Evolutionary conservation across 2,113 vertebrate genomes (phyloP).

Genomic region (Scomber japonicus): DNA sequence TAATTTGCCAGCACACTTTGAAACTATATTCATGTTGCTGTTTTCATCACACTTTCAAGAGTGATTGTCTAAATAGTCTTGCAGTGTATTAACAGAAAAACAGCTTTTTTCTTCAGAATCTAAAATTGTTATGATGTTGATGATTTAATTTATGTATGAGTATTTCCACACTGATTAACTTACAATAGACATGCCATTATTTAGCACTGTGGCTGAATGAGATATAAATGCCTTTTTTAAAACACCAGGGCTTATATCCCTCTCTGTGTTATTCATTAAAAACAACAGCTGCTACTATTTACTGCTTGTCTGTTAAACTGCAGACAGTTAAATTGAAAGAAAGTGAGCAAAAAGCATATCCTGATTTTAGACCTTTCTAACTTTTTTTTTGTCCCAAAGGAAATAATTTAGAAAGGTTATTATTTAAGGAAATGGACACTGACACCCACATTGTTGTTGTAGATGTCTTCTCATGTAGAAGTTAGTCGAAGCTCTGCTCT

Average conservation of each 20-base stretch:
- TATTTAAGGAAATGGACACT: not conserved
- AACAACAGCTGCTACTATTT: constrained; percentile 6
- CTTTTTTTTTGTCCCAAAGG: no score
- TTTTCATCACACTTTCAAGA: not conserved
- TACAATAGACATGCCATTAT: not conserved
- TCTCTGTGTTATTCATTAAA: constrained; percentile 34
- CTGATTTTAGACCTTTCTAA: not conserved
- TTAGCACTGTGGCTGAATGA: not conserved
- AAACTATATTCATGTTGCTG: not conserved
- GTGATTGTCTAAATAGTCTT: not conserved
- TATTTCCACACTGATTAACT: not conserved
- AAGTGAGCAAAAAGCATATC: not conserved
- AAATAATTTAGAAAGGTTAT: no score
- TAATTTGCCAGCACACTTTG: not conserved
- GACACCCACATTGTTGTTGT: not conserved
- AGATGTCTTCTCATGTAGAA: no score
- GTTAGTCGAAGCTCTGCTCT: no score
- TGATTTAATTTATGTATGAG: not conserved
- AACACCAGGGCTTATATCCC: constrained; percentile 12
- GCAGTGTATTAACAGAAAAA: no score
- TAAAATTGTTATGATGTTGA: not conserved
- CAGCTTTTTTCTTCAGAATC: no score
- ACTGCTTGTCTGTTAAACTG: constrained; percentile 19
- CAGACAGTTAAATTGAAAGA: not conserved
- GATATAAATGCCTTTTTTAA: constrained; percentile 34